A percentile compares a stretch with the other conserved stretches of the same genome.
These are phyloP conservation scores for Boulengeromyrus knoepffleri DNA, from an alignment of 2,113 vertebrate genomes.

Conservation along the genomic window DNA sequence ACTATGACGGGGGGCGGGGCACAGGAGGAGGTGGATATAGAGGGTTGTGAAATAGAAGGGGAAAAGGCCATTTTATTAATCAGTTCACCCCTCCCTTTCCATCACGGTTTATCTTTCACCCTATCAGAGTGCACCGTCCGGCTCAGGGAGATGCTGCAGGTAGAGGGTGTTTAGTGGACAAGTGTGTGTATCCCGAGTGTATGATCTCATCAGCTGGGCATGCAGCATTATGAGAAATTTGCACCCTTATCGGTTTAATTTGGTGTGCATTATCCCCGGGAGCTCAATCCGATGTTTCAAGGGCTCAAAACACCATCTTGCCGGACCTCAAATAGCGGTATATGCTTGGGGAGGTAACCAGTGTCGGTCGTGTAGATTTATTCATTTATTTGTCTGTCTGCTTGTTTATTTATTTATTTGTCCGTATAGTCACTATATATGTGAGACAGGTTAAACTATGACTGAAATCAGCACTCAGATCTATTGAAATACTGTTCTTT, in stretches of 20 bases:
- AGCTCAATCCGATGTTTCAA: neutral
- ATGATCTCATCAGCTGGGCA: slow-evolving; percentile 60
- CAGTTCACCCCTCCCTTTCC: slow-evolving; percentile 21
- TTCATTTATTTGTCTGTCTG: neutral
- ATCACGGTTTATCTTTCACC: slow-evolving; percentile 20
- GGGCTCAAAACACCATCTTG: neutral
- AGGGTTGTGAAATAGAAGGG: slow-evolving; percentile 11
- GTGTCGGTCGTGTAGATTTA: neutral
- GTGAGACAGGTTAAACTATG: neutral
- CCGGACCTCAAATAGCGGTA: neutral
- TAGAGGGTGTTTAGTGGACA: slow-evolving; percentile 28
- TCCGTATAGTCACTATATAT: neutral
- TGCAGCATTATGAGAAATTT: slow-evolving; percentile 55
- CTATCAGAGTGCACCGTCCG: slow-evolving; percentile 39
- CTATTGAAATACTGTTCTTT: neutral
- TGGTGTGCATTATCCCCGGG: slow-evolving; percentile 47
- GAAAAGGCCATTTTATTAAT: slow-evolving; percentile 24
- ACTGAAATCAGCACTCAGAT: neutral
- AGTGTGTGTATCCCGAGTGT: slow-evolving; percentile 41
- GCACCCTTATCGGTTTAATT: slow-evolving; percentile 41
- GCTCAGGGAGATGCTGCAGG: slow-evolving; percentile 38
- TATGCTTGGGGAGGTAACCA: neutral
- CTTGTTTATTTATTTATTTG: neutral
- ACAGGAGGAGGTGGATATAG: neutral
- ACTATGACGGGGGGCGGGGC: slow-evolving; percentile 1